A percentile compares a stretch with the other conserved stretches of the same genome.
Conservation (phyloP, 2,888 invertebrate species). For the Acanthococcus lagerstroemiae region DNA sequence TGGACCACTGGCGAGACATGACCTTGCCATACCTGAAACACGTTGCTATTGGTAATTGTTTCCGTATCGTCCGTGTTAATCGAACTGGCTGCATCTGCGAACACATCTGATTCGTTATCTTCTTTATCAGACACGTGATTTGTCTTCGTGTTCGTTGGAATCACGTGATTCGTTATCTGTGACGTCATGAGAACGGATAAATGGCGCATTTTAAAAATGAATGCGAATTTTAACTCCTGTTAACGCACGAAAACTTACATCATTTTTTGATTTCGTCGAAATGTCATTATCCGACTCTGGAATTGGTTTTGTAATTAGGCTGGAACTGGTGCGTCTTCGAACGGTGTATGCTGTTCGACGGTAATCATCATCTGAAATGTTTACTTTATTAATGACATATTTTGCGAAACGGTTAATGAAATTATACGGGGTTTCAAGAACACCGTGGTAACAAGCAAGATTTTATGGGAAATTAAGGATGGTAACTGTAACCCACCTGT, state of each 20-base stretch:
- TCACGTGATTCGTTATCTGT: too few species aligned
- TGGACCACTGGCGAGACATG: too few species aligned
- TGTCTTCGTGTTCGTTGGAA: not conserved
- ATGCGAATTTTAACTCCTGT: too few species aligned
- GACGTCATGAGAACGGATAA: too few species aligned
- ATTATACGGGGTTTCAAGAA: too few species aligned
- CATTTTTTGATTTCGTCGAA: not conserved
- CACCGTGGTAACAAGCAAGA: too few species aligned
- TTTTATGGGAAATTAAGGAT: too few species aligned
- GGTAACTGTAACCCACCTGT: too few species aligned
- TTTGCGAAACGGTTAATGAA: too few species aligned
- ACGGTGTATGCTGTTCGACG: conserved; percentile 37
- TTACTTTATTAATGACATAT: too few species aligned
- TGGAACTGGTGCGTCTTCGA: conserved; percentile 34
- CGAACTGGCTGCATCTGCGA: conserved; percentile 47
- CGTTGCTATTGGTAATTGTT: conserved; percentile 39
- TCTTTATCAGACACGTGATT: not conserved
- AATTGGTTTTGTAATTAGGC: not conserved
- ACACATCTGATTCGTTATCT: conserved; percentile 43
- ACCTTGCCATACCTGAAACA: not conserved
- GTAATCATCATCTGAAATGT: conserved; percentile 34
- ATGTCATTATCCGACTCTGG: conserved; percentile 13
- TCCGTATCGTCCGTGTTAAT: conserved; percentile 66
- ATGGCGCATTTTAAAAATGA: too few species aligned
- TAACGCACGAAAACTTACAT: too few species aligned